Evolutionary conservation across 1,140 invertebrate genomes (phyloP).

Genomic region (Lepidurus apus): DNA sequence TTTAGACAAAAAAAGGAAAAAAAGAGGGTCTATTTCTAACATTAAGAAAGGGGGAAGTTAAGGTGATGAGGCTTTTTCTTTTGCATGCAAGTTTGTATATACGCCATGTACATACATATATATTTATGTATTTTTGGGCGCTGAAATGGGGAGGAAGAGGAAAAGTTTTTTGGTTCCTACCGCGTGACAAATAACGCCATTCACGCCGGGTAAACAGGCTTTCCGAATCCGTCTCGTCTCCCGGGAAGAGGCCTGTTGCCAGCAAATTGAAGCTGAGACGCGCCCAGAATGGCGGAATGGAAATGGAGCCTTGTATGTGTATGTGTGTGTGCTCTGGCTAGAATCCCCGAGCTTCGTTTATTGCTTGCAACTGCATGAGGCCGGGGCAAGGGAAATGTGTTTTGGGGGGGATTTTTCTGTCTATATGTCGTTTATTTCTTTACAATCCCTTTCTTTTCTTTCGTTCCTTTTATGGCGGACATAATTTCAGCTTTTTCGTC

Average conservation of each 20-base stretch:
- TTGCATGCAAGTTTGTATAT: background rate
- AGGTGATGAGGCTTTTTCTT: too few relatives aligned
- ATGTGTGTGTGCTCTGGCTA: background rate
- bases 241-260: constrained; percentile 15
- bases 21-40: too few relatives aligned
- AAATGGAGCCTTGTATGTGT: background rate
- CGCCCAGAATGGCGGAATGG: background rate
- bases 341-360: background rate
- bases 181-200: constrained; percentile 1
- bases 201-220: constrained; percentile 17
- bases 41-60: too few relatives aligned
- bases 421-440: background rate
- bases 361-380: constrained; percentile 9
- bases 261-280: background rate
- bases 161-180: background rate
- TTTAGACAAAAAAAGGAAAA: too few relatives aligned
- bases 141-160: background rate
- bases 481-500: background rate
- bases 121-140: background rate
- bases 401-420: background rate
- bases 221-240: constrained; percentile 8
- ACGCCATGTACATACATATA: background rate
- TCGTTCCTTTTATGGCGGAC: background rate
- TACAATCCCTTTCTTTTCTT: background rate
- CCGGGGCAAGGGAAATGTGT: background rate